Base-by-base conservation (phyloP, 37 sponge, comb jelly and placozoan genomes). In the Cladorhizidae sp. region DNA sequence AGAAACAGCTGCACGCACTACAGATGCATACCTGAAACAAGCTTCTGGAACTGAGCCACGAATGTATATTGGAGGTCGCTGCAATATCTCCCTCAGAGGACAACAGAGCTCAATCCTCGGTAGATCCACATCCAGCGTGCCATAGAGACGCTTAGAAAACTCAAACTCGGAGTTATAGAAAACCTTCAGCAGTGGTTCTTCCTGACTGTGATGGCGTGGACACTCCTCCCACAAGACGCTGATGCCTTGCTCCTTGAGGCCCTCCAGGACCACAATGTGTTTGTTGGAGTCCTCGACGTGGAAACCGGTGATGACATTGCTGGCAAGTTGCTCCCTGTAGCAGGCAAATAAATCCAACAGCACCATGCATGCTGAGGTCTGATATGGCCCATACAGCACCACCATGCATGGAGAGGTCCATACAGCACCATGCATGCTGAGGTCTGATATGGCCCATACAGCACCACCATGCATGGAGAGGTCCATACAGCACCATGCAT, bases 181-280 rank as follows among this genome's bases (percentile, higher is more conserved):
- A 11, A 87, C 90, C 37, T 83, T 82, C 1, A 88, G 35, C 54
- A 65, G 20, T 14, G 15, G 0, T 50, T 7, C 40, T 80, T 84
- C 78, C 76, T 91, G 87, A 42, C 76, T 42, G 51, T 74, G 29
- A 54, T 87, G 82, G 12, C 81, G 84, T 31, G 93, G 96, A 14
- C 76, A 40, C n/a, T 65, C 67, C 72, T 85, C 64, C 97, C 97
- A 96, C 17, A 96, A 22, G 5, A 31, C 40, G 29, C 39, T 25
- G 40, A 96, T 73, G 6, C 92, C 92, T 5, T 77, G 64, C 1
- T 52, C 41, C 29, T 59, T 69, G 18, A 91, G 86, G 8, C 97
- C 97, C 76, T 96, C 97, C 84, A 93, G 72, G 40, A 93, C 81
- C 31, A 96, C 32, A n/a, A 96, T 76, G 78, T 93, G 92, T 1